Conservation (phyloP, 2,888 invertebrate genomes). For the Drosophila fulvimacula region DNA sequence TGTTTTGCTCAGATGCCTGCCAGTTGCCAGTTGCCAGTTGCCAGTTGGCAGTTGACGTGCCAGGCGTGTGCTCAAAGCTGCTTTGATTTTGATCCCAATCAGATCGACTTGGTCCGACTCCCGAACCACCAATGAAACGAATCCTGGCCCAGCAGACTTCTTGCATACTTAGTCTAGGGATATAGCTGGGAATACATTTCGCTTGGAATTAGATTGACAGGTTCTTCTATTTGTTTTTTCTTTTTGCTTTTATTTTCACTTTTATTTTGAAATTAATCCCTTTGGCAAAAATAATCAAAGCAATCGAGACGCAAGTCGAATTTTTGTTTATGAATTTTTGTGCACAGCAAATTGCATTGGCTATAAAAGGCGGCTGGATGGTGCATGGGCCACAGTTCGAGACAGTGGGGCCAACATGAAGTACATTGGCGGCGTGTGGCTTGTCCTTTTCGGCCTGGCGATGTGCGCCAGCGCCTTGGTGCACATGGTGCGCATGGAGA, state of each 20-base stretch:
- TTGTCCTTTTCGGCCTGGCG: slow-evolving; percentile 19
- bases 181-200: background rate
- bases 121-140: background rate
- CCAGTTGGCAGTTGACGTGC: slow-evolving; percentile 8
- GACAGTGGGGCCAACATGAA: slow-evolving; percentile 11
- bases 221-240: background rate
- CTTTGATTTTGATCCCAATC: slow-evolving; percentile 6
- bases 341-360: background rate
- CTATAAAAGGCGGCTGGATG: slow-evolving; percentile 25
- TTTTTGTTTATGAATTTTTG: background rate
- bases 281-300: background rate
- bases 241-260: no score
- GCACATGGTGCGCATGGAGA: background rate
- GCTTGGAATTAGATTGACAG: background rate
- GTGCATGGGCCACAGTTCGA: background rate
- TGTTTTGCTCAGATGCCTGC: background rate
- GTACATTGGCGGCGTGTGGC: background rate
- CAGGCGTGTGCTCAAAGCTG: slow-evolving; percentile 18
- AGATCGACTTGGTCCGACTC: background rate
- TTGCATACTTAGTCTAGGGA: background rate
- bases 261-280: background rate
- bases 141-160: background rate
- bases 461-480: slow-evolving; percentile 9
- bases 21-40: slow-evolving; percentile 5
- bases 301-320: background rate